Base-by-base conservation (phyloP, 2,797 vertebrate genomes). In the Semotilus atromaculatus region DNA sequence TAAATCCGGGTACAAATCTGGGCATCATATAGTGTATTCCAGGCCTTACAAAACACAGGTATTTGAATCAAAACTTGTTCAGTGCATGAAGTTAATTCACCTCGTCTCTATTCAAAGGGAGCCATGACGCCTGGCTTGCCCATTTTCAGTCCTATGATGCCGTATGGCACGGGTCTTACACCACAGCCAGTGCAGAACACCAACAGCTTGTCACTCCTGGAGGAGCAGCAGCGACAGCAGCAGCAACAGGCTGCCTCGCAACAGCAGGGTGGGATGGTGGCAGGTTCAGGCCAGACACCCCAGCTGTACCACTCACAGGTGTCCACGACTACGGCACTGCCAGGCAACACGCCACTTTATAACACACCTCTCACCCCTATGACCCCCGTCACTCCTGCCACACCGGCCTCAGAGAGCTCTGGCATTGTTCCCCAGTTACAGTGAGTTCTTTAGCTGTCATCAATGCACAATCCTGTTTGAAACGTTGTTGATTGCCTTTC, bases 71-170 rank as follows among this genome's bases (percentile, higher is more conserved):
- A 16, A 31, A 55, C n/a, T 1, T 10, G n/a, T 60, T 45, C 1
- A 62, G 5, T 31, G 21, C 29, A 53, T 31, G 36, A 84, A 48
- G 16, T 34, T 4, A 43, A 75, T 11, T 43, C 14, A 5, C 2
- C 19, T 18, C 4, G 5, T 38, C 9, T 70, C 13, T 31, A 38
- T 48, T 74, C 21, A 48, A 51, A 99, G 98, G 95, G 97, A 38
- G 97, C 97, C 79, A 97, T 99, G 98, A 99, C 98, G 23, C 98
- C 98, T 53, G 95, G 95, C 64, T 94, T 97, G 82, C 96, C 96
- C 0, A 95, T 99, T 66, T 99, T 99, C 87, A 99, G 98, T 93
- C 98, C 98, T 0, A 99, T 99, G 97, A 99, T 99, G 97, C 98
- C 98, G 0, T 99, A 99, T 16, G 98, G 98, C 90, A 97, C 98